These are phyloP conservation scores for Synanthedon formicaeformis DNA, from an alignment of 2,888 invertebrate genomes.

Conservation along the genomic window DNA sequence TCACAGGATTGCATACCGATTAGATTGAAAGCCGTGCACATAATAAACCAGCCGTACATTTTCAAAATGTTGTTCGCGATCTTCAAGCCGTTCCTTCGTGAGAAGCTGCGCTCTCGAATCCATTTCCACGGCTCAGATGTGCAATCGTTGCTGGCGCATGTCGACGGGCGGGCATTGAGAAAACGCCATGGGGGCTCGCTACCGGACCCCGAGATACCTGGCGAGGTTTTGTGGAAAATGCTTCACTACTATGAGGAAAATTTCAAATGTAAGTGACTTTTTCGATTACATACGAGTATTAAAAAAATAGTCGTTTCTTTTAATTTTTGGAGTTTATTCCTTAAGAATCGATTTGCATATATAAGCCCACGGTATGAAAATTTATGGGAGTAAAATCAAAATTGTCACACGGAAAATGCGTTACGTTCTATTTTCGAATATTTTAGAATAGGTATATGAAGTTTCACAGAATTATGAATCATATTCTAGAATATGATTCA, in stretches of 20 bases:
- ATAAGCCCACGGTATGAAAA: too few species aligned
- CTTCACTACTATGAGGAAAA: slow-evolving; percentile 75
- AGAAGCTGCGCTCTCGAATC: slow-evolving; percentile 83
- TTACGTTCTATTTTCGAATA: too few species aligned
- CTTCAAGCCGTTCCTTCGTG: slow-evolving; percentile 88
- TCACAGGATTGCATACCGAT: slow-evolving; percentile 83
- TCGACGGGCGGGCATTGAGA: slow-evolving; percentile 72
- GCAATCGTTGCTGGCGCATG: slow-evolving; percentile 68
- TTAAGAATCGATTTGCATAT: too few species aligned
- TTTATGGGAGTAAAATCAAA: too few species aligned
- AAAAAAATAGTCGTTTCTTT: too few species aligned
- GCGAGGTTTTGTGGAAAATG: slow-evolving; percentile 75
- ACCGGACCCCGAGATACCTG: slow-evolving; percentile 72
- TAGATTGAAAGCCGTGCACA: slow-evolving; percentile 86
- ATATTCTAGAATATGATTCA: too few species aligned
- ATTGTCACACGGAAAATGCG: too few species aligned
- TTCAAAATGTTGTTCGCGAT: slow-evolving; percentile 89
- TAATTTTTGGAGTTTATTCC: too few species aligned
- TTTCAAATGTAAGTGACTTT: slow-evolving; percentile 71
- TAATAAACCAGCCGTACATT: slow-evolving; percentile 88
- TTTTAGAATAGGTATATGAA: too few species aligned
- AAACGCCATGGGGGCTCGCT: slow-evolving; percentile 76
- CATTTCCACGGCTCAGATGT: slow-evolving; percentile 80
- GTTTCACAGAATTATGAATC: too few species aligned
- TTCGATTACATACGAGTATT: not conserved